Percentiles rank a stretch among this genome's conserved stretches.
These are phyloP conservation scores for Luperina testacea DNA, from an alignment of 2,888 invertebrate species.

Conservation along the genomic window DNA sequence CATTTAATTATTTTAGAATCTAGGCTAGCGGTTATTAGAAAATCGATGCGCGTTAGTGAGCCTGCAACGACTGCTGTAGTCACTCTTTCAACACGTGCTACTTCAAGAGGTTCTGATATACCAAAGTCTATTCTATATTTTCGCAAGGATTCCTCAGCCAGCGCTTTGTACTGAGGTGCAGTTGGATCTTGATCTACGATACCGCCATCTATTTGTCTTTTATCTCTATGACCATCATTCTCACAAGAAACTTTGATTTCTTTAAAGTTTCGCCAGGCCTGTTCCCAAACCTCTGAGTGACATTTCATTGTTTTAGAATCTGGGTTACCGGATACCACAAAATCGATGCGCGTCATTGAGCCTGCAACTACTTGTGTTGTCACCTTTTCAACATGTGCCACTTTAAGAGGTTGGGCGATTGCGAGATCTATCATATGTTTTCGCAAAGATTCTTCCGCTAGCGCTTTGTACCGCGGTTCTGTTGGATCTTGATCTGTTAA, in stretches of 20 bases:
- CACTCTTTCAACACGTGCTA: slow-evolving; percentile 59
- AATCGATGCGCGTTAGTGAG: slow-evolving; percentile 54
- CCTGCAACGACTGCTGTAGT: slow-evolving; percentile 68
- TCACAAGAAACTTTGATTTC: slow-evolving; percentile 14
- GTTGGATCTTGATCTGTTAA: slow-evolving; percentile 1
- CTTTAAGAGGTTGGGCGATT: neutral
- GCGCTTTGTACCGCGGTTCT: slow-evolving; percentile 1
- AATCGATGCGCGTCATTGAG: slow-evolving; percentile 31
- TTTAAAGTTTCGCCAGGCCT: slow-evolving; percentile 16
- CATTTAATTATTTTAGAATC: slow-evolving; percentile 1
- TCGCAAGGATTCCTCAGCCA: slow-evolving; percentile 66
- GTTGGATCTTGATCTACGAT: slow-evolving; percentile 45
- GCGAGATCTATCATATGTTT: neutral
- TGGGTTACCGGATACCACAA: neutral
- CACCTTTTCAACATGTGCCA: slow-evolving; percentile 47
- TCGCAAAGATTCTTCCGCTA: slow-evolving; percentile 49
- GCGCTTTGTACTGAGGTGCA: slow-evolving; percentile 30
- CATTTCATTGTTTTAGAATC: slow-evolving; percentile 55
- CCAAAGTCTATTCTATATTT: slow-evolving; percentile 51
- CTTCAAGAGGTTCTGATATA: slow-evolving; percentile 32
- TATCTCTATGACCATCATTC: slow-evolving; percentile 24
- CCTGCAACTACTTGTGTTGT: slow-evolving; percentile 61
- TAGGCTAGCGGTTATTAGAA: slow-evolving; percentile 21
- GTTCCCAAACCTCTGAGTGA: slow-evolving; percentile 54
- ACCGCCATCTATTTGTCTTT: slow-evolving; percentile 45